These are phyloP conservation scores for Orchesella flavescens DNA, from an alignment of 2,888 invertebrate genomes.

Conservation along the genomic window DNA sequence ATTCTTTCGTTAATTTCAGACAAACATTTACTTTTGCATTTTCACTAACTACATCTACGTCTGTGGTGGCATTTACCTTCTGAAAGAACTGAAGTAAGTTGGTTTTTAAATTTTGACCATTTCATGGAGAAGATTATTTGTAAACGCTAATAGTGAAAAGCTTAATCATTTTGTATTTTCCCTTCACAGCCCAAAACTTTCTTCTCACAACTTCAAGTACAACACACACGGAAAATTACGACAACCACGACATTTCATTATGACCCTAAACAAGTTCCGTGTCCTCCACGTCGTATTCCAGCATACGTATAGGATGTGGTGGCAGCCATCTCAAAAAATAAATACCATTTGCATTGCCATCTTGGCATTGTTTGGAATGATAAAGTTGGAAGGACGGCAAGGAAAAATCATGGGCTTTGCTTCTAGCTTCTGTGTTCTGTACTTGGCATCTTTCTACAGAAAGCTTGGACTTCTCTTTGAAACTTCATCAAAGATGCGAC, in stretches of 20 bases:
- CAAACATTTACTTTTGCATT: conserved; percentile 38
- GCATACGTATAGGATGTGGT: conserved; percentile 27
- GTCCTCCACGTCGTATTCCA: conserved; percentile 20
- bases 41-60: conserved; percentile 22
- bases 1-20: not conserved
- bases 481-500: not conserved
- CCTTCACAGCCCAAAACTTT: no score
- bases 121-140: no score
- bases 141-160: no score
- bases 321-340: conserved; percentile 37
- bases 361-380: conserved; percentile 33
- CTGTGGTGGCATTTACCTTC: conserved; percentile 5
- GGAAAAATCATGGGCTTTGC: conserved; percentile 44
- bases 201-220: no score
- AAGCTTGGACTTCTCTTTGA: conserved; percentile 33
- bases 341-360: conserved; percentile 20
- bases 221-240: no score
- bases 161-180: no score
- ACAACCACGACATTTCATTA: no score
- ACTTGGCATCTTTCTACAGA: conserved; percentile 20
- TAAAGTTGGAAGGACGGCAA: conserved; percentile 36
- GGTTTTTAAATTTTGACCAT: not conserved
- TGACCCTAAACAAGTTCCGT: no score
- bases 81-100: conserved; percentile 46
- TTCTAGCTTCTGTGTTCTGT: conserved; percentile 8